Base-by-base conservation (phyloP, 2,113 vertebrate species). In the Octodon degus region DNA sequence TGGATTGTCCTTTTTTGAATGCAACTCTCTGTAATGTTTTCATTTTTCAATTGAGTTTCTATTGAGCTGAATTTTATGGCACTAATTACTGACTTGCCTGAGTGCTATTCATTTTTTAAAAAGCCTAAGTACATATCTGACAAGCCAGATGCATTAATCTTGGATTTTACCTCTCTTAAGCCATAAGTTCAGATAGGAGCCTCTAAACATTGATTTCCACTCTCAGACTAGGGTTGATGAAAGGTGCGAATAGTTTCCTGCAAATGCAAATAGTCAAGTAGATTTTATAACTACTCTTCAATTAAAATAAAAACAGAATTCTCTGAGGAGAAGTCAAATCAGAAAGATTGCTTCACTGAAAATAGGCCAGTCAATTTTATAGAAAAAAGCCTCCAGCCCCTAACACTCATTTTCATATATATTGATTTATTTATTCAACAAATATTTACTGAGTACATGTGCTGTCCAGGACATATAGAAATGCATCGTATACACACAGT, bases 291-390 rank as follows among this genome's bases (percentile, higher is more conserved):
- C 95, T 90, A 89, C 86, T 96, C 67, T 97, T 93, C 94, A 77
- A 97, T 97, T 82, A 80, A 94, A 97, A 96, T 93, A 70, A 97
- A 96, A 97, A 94, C 89, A 87, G 85, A 95, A 96, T 77, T 88
- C 80, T 93, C 87, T 43, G 55, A n/a, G 58, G 90, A 94, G 70
- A 17, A 92, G 24, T 92, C n/a, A 81, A 93, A 83, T 86, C 43
- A 96, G 87, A 91, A 95, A 91, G 67, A 94, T 94, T 20, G 93
- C 84, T 43, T 82, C 93, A 93, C 1, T 89, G 87, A 94, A 95
- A 95, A 96, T 65, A 97, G 92, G 50, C 30, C 88, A 95, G 88
- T 95, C 89, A 84, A 94, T 95, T 96, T 93, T 53, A 94, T 67
- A 96, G 89, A 83, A 84, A 90, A 95, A 83, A 91, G 17, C 86